Base-by-base conservation (phyloP, 1,140 invertebrate genomes). In the Triops longicaudatus region DNA sequence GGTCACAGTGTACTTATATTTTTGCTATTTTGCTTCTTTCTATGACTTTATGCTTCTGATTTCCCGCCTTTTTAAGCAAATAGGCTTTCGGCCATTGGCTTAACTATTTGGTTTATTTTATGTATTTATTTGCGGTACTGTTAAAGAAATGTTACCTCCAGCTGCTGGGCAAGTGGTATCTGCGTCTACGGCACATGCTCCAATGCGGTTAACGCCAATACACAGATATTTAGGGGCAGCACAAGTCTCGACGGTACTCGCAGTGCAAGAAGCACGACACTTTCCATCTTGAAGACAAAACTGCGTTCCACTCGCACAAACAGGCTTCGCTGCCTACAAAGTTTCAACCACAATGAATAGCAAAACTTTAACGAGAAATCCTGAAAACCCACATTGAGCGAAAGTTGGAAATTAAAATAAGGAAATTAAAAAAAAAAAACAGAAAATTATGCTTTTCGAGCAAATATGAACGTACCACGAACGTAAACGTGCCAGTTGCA, bases 211-310 rank as follows among this genome's bases (percentile, higher is more conserved):
- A 17, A 63, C 17, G 10, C 50, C 50, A 17, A 5, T 63, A 63
- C 50, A 63, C 5, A 63, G 50, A 63, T 63, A 63, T 14, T 63
- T 9, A 1, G 50, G 22, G 22, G 50, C 50, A 14, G 50, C 14
- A 14, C 26, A 75, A 31, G 74, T 75, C 42, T 14, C 11, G 63
- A 17, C 28, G n/a, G 26, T 75, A 17, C 26, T 44, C 27, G 6
- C 37, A 11, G 26, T 43, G 74, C 26, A 75, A 11, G 26, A 26
- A 14, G 74, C 27, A 17, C 31, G 74, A 26, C 74, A 75, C 14
- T 43, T 27, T 28, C 74, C 74, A 75, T 75, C 74, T n/a, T 43
- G 44, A 10, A 26, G 74, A 28, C 74, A 75, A 26, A 75, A 43
- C 71, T 72, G 22, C 5, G 27, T 31, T n/a, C 74, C 74, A 31